Percentiles rank a stretch among this genome's conserved stretches.
phyloP scores from a whole-genome alignment of 2,797 vertebrate species.

The Masticophis lateralis region DNA sequence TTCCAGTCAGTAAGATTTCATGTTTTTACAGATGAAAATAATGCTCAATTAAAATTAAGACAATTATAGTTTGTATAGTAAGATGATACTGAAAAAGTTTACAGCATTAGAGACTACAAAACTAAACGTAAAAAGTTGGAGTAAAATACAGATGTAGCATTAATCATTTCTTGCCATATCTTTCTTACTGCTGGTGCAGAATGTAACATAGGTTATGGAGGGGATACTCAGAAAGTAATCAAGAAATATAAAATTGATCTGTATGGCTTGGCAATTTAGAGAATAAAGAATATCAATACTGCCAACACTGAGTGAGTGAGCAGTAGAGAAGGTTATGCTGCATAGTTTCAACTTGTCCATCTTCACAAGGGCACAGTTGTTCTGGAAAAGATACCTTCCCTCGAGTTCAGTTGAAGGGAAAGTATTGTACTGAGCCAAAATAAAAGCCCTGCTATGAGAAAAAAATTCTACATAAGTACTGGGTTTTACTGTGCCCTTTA shows the following conservation, averaged over 20 bases:
- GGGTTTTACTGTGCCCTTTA: neutral
- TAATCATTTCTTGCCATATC: neutral
- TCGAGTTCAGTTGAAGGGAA: neutral
- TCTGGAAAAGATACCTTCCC: neutral
- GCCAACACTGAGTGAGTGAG: neutral
- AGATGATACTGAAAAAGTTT: neutral
- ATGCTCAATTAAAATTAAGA: neutral
- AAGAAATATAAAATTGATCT: neutral
- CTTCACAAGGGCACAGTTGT: neutral
- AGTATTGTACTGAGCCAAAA: neutral
- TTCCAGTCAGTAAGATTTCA: neutral
- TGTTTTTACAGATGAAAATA: neutral
- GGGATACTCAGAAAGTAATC: neutral
- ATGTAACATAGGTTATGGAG: neutral
- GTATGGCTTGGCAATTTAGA: neutral
- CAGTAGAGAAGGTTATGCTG: neutral
- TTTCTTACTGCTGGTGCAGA: neutral
- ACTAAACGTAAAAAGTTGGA: neutral
- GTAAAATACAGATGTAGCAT: neutral
- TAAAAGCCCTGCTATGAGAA: neutral
- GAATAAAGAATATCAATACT: neutral
- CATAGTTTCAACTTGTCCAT: neutral
- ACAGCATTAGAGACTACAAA: neutral
- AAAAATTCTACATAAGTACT: neutral
- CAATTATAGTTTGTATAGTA: neutral